Evolutionary conservation across 2,797 vertebrate genomes (phyloP).

Genomic region (Triplophysa bombifrons): DNA sequence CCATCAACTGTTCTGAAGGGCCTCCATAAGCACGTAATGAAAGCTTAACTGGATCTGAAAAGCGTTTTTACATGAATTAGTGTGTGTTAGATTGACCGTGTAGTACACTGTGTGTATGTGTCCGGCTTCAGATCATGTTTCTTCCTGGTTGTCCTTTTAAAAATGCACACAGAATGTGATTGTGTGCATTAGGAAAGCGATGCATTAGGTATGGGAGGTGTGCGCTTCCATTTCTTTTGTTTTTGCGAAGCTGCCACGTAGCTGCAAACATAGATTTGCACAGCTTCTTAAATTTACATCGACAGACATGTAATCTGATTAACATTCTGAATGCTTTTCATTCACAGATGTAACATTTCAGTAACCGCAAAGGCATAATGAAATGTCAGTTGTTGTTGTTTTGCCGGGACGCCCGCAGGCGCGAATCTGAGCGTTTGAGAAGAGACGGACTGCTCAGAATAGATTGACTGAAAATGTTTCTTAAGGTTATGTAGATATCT

Average conservation of each 20-base stretch:
- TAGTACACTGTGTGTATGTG: neutral
- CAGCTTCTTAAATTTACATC: conserved; percentile 28
- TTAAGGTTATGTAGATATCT: conserved; percentile 1
- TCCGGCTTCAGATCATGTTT: conserved; percentile 14
- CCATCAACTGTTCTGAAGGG: neutral
- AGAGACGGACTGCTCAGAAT: conserved; percentile 15
- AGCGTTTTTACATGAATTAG: conserved; percentile 4
- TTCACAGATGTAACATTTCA: conserved; percentile 38
- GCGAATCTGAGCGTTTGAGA: neutral
- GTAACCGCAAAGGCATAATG: conserved; percentile 30
- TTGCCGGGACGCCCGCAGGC: conserved; percentile 1
- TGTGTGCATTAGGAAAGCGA: neutral
- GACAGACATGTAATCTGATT: conserved; percentile 51
- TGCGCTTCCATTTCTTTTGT: conserved; percentile 20
- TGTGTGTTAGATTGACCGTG: neutral
- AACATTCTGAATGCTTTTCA: conserved; percentile 34
- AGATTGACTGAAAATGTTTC: conserved; percentile 11
- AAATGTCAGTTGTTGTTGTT: conserved; percentile 39
- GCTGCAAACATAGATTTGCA: neutral
- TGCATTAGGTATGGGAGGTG: conserved; percentile 7
- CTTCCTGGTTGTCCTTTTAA: conserved; percentile 27
- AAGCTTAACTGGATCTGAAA: conserved; percentile 23
- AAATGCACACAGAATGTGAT: conserved; percentile 13
- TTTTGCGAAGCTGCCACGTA: conserved; percentile 8
- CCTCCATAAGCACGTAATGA: conserved; percentile 10